Evolutionary conservation across 2,113 vertebrate species (phyloP).

Genomic region (Bolborhynchus lineola): DNA sequence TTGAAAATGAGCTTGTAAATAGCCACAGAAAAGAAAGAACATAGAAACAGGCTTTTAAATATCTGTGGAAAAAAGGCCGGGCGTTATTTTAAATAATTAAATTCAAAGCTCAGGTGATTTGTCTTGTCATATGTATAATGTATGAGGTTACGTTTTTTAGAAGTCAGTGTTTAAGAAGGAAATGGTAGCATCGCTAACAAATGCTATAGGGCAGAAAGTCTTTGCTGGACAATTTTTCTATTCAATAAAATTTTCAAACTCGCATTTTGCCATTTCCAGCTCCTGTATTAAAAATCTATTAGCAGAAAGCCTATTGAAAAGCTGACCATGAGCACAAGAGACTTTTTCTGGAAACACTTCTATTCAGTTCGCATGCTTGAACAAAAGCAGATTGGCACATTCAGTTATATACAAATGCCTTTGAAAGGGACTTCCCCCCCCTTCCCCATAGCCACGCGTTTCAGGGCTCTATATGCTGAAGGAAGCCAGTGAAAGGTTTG

Average conservation of each 20-base stretch:
- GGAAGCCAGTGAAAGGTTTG: conserved; percentile 59
- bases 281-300: conserved; percentile 69
- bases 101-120: conserved; percentile 17
- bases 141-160: not conserved
- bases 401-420: conserved; percentile 47
- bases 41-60: not conserved
- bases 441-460: conserved; percentile 70
- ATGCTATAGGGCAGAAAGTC: not conserved
- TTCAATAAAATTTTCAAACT: conserved; percentile 37
- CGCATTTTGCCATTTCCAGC: conserved; percentile 23
- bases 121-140: conserved; percentile 7
- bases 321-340: conserved; percentile 43
- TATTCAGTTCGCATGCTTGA: conserved; percentile 61
- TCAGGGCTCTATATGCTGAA: conserved; percentile 52
- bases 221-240: conserved; percentile 33
- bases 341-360: conserved; percentile 63
- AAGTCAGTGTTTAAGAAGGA: not conserved
- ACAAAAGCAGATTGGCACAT: conserved; percentile 74
- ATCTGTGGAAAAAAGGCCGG: not conserved
- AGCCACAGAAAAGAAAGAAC: not conserved
- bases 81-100: not conserved
- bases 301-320: conserved; percentile 57
- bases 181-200: not conserved
- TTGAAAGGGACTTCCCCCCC: conserved; percentile 37
- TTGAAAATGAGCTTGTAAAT: conserved; percentile 16